Conservation (phyloP, 2,888 invertebrate species). For the Volucella bombylans region DNA sequence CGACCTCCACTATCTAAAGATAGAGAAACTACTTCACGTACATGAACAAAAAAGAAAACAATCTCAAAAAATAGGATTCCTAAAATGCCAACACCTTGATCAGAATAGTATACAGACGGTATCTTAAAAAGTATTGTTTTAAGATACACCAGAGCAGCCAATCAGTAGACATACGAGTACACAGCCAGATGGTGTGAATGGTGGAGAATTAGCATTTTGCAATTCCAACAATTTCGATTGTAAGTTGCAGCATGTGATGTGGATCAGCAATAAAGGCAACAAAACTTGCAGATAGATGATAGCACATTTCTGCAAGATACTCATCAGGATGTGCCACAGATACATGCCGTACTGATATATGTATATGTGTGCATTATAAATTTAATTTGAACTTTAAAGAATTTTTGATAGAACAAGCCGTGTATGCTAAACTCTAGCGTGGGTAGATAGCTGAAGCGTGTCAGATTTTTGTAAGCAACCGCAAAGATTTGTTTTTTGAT, state of each 20-base stretch:
- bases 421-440: too few relatives aligned
- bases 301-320: slow-evolving; percentile 53
- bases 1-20: slow-evolving; percentile 70
- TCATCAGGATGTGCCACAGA: slow-evolving; percentile 50
- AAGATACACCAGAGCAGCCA: slow-evolving; percentile 41
- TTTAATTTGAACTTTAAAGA: slow-evolving; percentile 49
- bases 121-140: slow-evolving; percentile 58
- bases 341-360: slow-evolving; percentile 22
- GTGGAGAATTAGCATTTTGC: slow-evolving; percentile 70
- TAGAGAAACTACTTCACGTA: slow-evolving; percentile 51
- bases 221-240: slow-evolving; percentile 67
- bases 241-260: slow-evolving; percentile 40
- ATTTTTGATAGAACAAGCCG: background rate
- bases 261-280: slow-evolving; percentile 8
- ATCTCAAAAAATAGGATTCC: slow-evolving; percentile 61
- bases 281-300: slow-evolving; percentile 34
- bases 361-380: slow-evolving; percentile 35
- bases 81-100: slow-evolving; percentile 73
- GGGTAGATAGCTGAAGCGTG: too few relatives aligned
- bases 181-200: slow-evolving; percentile 71
- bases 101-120: slow-evolving; percentile 47
- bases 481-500: too few relatives aligned
- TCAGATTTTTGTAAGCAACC: too few relatives aligned
- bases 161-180: slow-evolving; percentile 54
- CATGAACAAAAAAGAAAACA: too few relatives aligned